Evolutionary conservation across 1,140 invertebrate genomes (phyloP), one percentile per base, ranked within the genome.

Genomic region (Eubasilissa regina): DNA sequence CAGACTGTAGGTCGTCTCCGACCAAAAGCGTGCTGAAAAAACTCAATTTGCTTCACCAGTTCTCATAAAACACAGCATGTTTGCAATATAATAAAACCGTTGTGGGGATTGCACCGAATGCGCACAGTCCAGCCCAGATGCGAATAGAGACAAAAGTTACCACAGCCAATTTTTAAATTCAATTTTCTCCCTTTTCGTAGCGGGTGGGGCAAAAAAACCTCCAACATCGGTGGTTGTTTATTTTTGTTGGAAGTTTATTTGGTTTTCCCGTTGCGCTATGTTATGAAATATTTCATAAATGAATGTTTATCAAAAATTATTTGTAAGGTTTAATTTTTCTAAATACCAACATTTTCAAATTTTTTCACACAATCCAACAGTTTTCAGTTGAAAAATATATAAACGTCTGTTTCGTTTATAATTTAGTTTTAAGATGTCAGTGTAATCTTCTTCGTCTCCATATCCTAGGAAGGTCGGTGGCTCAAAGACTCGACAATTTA

Each of bases 101-200:
- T 19, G 12, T 17, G 15, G 47, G 25, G 48, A 43, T 15, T 74
- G 53, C 15, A 60, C 53, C 6, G 1, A 60, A 0, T 55, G 48
- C 19, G 3, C 48, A 9, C 13, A 21, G 43, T 68, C 35, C 45
- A 58, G 64, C 64, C 51, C 66, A n/a, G 17, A 9, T 60, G 56
- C 55, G 66, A 79, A 55, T 79, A 76, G 70, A 80, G 75, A 80
- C 75, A 78, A 64, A 82, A 75, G 56, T 79, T 82, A 79, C 81
- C 78, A 19, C 70, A 80, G 81, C 78, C 78, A 82, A 82, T 82
- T 82, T 80, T 82, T 76, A 80, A 82, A 82, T 82, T 82, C 78
- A 82, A 82, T 82, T 82, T 82, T 44, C 77, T 77, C 64, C 51
- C 77, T 76, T 81, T 77, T 78, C 73, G 75, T 72, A 45, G 45